phyloP scores from a whole-genome alignment of 2,797 vertebrate species.

The Petrocephalus sullivani region DNA sequence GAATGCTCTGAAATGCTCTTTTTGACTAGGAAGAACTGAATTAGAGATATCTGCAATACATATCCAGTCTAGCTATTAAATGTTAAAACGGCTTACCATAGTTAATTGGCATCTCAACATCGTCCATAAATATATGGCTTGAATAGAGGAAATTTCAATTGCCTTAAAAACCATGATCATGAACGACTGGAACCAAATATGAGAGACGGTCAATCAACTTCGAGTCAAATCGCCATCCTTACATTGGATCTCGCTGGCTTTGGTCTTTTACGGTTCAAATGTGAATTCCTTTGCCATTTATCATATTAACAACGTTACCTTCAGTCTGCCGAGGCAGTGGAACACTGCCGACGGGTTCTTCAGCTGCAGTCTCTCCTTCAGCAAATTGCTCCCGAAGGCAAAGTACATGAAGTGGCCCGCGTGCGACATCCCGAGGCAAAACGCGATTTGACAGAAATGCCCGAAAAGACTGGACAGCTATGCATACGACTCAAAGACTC shows the following conservation, averaged over 20 bases:
- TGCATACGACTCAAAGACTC: neutral
- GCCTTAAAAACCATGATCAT: neutral
- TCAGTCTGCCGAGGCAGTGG: conserved; percentile 46
- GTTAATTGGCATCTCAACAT: neutral
- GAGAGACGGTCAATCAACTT: neutral
- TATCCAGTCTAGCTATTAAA: no score
- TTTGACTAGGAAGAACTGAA: no score
- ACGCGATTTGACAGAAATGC: neutral
- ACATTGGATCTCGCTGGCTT: neutral
- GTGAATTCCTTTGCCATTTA: neutral
- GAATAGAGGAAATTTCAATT: neutral
- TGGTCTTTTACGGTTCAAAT: neutral
- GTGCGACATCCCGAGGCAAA: conserved; percentile 27
- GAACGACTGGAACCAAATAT: neutral
- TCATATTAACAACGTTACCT: conserved; percentile 45
- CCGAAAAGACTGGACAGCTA: neutral
- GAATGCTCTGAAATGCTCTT: no score
- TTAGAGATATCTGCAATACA: no score
- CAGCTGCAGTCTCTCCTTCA: conserved; percentile 58
- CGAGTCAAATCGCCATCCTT: neutral
- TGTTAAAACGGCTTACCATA: no score
- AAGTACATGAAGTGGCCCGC: conserved; percentile 57
- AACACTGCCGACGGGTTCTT: conserved; percentile 59
- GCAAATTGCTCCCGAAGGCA: conserved; percentile 66
- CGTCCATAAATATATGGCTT: neutral